Percentiles rank a stretch among this genome's conserved stretches.
These are phyloP conservation scores for Prolemur simus DNA, from an alignment of 2,113 vertebrate genomes.

Conservation along the genomic window DNA sequence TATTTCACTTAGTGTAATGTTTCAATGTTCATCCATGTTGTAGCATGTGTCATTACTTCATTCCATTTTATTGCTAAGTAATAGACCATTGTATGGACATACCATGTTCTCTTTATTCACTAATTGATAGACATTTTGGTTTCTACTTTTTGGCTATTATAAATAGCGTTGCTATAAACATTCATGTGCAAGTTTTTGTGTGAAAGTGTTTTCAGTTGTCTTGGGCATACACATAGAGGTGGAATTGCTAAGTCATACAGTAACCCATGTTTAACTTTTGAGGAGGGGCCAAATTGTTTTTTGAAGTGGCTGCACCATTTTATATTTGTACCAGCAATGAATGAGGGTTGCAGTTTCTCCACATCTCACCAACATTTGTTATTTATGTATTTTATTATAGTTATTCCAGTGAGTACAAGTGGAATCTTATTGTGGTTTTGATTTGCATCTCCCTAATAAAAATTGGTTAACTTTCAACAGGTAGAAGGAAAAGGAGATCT, in stretches of 20 bases:
- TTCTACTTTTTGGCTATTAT: not conserved
- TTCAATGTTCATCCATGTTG: not conserved
- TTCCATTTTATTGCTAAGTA: slow-evolving; percentile 1
- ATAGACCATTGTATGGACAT: not conserved
- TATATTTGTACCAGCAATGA: not conserved
- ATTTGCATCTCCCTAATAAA: not conserved
- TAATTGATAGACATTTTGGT: not conserved
- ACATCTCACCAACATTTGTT: not conserved
- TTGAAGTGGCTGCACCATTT: not conserved
- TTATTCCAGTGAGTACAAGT: not conserved
- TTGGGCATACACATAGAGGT: not conserved
- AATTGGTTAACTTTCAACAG: not conserved
- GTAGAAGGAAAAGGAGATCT: not conserved
- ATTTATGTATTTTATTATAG: not conserved
- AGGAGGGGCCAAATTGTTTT: not conserved
- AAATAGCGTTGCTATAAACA: not conserved
- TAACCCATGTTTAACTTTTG: not conserved
- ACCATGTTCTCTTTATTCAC: not conserved
- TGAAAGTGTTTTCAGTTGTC: not conserved
- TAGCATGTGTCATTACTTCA: not conserved
- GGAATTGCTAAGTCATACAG: not conserved
- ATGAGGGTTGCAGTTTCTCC: not conserved
- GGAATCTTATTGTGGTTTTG: not conserved
- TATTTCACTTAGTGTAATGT: not conserved
- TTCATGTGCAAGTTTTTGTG: not conserved